A percentile compares a stretch with the other conserved stretches of the same genome.
Conservation (phyloP, 2,113 vertebrate species). For the Tragelaphus buxtoni region DNA sequence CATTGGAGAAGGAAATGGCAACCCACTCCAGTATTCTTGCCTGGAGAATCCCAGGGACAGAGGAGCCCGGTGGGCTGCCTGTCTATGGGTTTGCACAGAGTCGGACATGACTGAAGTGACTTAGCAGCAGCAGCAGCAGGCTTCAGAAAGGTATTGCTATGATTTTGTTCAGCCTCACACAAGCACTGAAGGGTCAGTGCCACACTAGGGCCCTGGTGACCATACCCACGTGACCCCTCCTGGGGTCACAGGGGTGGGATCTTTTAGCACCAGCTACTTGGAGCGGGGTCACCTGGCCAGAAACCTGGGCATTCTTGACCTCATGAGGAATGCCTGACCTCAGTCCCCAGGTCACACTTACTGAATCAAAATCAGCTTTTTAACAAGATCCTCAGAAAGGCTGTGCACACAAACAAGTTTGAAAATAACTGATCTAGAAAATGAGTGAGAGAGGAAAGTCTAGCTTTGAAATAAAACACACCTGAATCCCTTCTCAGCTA, state of each 20-base stretch:
- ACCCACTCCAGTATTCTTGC: not conserved
- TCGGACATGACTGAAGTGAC: not conserved
- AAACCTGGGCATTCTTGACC: not conserved
- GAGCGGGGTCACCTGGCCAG: rapidly evolving
- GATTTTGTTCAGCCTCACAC: not conserved
- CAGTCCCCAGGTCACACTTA: not conserved
- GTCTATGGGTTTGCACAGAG: not conserved
- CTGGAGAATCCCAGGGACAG: not conserved
- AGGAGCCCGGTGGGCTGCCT: not conserved
- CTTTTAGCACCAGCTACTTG: not conserved
- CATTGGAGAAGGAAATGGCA: not conserved
- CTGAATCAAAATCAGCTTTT: not conserved
- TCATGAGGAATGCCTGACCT: not conserved
- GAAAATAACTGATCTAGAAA: not conserved
- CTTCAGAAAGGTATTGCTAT: not conserved
- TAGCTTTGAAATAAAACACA: not conserved
- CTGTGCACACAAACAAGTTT: too few relatives aligned
- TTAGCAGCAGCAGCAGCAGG: not conserved
- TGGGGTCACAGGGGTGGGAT: not conserved
- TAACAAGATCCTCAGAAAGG: not conserved
- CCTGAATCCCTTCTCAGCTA: not conserved
- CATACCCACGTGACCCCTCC: not conserved
- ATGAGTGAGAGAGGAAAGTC: too few relatives aligned
- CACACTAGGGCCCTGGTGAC: not conserved
- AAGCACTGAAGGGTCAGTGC: rapidly evolving